These are phyloP conservation scores for Bombus waltoni DNA, from an alignment of 1,140 invertebrate species.

Conservation along the genomic window DNA sequence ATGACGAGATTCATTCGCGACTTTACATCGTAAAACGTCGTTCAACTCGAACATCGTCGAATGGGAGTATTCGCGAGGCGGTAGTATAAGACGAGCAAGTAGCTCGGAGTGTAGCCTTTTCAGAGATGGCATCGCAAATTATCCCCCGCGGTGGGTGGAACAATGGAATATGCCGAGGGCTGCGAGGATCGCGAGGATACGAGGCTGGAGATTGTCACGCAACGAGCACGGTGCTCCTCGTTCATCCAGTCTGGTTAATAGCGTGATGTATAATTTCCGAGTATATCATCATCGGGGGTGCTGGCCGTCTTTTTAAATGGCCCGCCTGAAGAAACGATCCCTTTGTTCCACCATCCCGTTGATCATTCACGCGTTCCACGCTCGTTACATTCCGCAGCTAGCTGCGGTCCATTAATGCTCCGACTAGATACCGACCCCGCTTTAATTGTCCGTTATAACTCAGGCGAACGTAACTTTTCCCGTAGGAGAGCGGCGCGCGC, in stretches of 20 bases:
- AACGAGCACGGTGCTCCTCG: not conserved
- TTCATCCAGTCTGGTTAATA: not conserved
- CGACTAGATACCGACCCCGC: conserved; percentile 60
- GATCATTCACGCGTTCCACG: conserved; percentile 57
- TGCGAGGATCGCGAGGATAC: not conserved
- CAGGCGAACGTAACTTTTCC: conserved; percentile 67
- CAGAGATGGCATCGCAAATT: conserved; percentile 11
- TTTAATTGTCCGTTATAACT: conserved; percentile 71
- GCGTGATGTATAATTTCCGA: conserved; percentile 52
- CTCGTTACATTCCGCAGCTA: conserved; percentile 47
- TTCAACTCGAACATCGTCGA: not conserved
- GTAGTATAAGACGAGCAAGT: not conserved
- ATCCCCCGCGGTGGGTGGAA: not conserved
- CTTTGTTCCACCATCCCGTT: conserved; percentile 42
- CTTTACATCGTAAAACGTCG: not conserved
- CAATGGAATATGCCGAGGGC: not conserved
- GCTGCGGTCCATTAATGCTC: conserved; percentile 64
- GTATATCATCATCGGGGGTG: conserved; percentile 52
- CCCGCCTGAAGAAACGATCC: conserved; percentile 22
- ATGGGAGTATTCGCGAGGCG: not conserved
- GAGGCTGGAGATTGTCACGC: not conserved
- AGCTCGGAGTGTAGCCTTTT: not conserved
- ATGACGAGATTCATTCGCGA: not conserved
- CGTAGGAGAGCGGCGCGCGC: conserved; percentile 46
- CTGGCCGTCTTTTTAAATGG: conserved; percentile 55